Percentiles rank a stretch among this genome's conserved stretches.
phyloP scores from a whole-genome alignment of 1,140 invertebrate species.

The Hesperophylax magnus region DNA sequence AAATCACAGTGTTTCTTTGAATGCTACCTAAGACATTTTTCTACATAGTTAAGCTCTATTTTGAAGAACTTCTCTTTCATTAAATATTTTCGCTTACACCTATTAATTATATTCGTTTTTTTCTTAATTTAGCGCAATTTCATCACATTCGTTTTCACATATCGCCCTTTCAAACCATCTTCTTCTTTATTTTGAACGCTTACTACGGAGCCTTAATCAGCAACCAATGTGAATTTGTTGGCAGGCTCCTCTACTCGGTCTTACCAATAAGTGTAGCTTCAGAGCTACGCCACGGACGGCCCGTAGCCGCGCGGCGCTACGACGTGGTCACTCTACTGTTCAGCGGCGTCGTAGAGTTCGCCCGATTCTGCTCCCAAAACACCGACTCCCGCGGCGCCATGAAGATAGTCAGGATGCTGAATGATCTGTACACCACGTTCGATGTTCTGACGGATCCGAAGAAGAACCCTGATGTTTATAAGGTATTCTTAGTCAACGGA shows the following conservation, averaged over 20 bases:
- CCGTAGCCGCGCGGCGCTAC: slow-evolving; percentile 88
- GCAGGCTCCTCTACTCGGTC: slow-evolving; percentile 93
- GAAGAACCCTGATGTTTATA: slow-evolving; percentile 94
- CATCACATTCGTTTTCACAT: too few relatives aligned
- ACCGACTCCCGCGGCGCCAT: slow-evolving; percentile 90
- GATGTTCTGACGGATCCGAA: slow-evolving; percentile 93
- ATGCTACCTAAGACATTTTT: too few relatives aligned
- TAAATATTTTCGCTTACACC: too few relatives aligned
- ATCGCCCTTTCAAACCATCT: too few relatives aligned
- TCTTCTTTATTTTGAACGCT: too few relatives aligned
- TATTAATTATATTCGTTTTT: too few relatives aligned
- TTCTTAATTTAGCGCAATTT: too few relatives aligned
- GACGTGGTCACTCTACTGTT: slow-evolving; percentile 93
- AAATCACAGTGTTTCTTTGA: too few relatives aligned
- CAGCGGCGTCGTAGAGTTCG: slow-evolving; percentile 95
- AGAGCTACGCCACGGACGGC: slow-evolving; percentile 90
- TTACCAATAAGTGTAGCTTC: slow-evolving; percentile 94
- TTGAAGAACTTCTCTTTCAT: too few relatives aligned
- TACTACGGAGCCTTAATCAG: not conserved
- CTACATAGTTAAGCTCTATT: too few relatives aligned
- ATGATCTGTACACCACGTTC: slow-evolving; percentile 92
- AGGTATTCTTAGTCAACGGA: slow-evolving; percentile 73
- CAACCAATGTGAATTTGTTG: slow-evolving; percentile 29
- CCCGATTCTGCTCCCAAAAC: slow-evolving; percentile 87
- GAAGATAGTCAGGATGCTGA: slow-evolving; percentile 94